Conservation (phyloP, 2,888 invertebrate genomes). For the Diploptera punctata region DNA sequence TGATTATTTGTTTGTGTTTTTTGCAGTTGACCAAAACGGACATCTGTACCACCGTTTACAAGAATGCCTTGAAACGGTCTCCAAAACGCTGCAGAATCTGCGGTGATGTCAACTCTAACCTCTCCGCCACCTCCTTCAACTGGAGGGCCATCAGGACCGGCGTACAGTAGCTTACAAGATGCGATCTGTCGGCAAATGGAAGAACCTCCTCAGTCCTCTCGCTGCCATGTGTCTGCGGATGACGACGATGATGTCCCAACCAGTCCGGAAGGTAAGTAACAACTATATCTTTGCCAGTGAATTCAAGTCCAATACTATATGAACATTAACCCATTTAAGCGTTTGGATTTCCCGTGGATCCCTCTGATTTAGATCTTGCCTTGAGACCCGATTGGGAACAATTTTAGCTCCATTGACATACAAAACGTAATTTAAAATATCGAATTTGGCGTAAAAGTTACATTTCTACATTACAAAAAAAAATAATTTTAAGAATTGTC, state of each 20-base stretch:
- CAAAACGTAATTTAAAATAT: no score
- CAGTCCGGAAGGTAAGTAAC: not conserved
- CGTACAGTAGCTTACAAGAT: conserved; percentile 22
- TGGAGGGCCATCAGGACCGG: conserved; percentile 11
- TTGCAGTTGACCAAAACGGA: conserved; percentile 12
- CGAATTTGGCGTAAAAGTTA: no score
- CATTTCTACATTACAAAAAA: no score
- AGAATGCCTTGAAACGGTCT: conserved; percentile 5
- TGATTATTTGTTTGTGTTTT: not conserved
- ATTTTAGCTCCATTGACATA: no score
- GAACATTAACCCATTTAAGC: no score
- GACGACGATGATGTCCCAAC: not conserved
- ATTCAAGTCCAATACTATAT: no score
- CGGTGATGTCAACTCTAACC: conserved; percentile 22
- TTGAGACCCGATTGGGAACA: no score
- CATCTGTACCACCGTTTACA: not conserved
- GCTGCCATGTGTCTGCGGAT: not conserved
- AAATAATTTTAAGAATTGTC: no score
- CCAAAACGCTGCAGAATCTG: not conserved
- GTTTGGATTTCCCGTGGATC: no score
- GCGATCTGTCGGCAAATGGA: conserved; percentile 23
- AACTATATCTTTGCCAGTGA: no score
- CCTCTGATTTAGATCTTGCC: no score
- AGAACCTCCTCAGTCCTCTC: conserved; percentile 3
- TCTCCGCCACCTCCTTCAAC: conserved; percentile 25